phyloP scores from a whole-genome alignment of 2,888 invertebrate species.

The Listrodromus nycthemerus region DNA sequence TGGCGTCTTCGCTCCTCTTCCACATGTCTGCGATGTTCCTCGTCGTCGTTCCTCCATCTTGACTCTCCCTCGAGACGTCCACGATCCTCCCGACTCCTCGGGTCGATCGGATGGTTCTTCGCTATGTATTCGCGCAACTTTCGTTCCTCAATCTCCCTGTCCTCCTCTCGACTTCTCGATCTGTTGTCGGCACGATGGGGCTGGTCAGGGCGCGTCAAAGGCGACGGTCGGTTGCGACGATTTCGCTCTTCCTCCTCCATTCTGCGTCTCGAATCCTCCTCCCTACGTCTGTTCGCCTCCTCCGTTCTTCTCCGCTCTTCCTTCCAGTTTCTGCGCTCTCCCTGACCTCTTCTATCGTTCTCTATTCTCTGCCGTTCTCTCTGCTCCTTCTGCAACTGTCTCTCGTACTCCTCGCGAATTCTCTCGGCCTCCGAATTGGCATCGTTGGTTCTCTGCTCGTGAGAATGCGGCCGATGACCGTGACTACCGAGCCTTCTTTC shows the following conservation, averaged over 20 bases:
- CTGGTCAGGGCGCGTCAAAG: slow-evolving; percentile 56
- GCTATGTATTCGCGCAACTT: slow-evolving; percentile 71
- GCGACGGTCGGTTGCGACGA: slow-evolving; percentile 44
- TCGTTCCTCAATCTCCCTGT: slow-evolving; percentile 25
- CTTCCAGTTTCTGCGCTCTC: slow-evolving; percentile 6
- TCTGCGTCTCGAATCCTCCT: slow-evolving; percentile 42
- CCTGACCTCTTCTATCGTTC: slow-evolving; percentile 11
- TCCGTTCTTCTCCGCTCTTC: slow-evolving; percentile 49
- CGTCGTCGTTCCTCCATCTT: slow-evolving; percentile 31
- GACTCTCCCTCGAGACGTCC: slow-evolving; percentile 34
- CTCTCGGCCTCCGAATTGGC: slow-evolving; percentile 64
- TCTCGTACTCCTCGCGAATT: slow-evolving; percentile 67
- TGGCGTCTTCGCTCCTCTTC: slow-evolving; percentile 35
- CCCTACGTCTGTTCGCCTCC: slow-evolving; percentile 64
- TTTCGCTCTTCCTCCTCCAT: slow-evolving; percentile 39
- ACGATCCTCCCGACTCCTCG: slow-evolving; percentile 24
- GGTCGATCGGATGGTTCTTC: slow-evolving; percentile 73
- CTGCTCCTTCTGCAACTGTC: slow-evolving; percentile 38
- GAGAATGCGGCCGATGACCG: slow-evolving; percentile 18
- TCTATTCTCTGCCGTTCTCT: slow-evolving; percentile 49
- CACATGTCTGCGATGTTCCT: slow-evolving; percentile 40
- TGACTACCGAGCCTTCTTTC: slow-evolving; percentile 48
- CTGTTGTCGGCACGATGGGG: slow-evolving; percentile 23
- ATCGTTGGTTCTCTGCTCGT: slow-evolving; percentile 28
- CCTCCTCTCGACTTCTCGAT: slow-evolving; percentile 30